phyloP scores from a whole-genome alignment of 2,888 invertebrate genomes.

The Drosophila mayaguana region DNA sequence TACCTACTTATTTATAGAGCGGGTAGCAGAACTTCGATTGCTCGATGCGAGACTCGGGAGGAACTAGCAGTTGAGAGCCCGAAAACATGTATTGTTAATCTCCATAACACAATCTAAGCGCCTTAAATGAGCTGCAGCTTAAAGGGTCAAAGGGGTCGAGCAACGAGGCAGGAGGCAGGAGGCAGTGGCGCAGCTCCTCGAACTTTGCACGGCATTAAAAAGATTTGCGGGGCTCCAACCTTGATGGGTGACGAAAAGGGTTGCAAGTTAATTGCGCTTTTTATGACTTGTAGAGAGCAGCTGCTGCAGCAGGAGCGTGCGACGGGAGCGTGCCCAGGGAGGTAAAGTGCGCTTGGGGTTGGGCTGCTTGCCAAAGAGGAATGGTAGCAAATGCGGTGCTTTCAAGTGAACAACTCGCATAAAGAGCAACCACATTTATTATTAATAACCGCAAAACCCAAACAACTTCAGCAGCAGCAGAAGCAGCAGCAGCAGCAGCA shows the following conservation, averaged over 20 bases:
- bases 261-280: slow-evolving; percentile 77
- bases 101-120: slow-evolving; percentile 71
- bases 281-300: slow-evolving; percentile 50
- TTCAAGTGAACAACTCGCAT: slow-evolving; percentile 54
- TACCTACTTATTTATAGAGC: slow-evolving; percentile 53
- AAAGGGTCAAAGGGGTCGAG: slow-evolving; percentile 51
- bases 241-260: slow-evolving; percentile 58
- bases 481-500: slow-evolving; percentile 49
- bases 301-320: neutral
- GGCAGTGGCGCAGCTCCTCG: slow-evolving; percentile 29
- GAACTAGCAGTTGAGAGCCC: slow-evolving; percentile 26
- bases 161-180: neutral
- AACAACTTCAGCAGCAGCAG: slow-evolving; percentile 67
- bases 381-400: slow-evolving; percentile 31
- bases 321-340: neutral
- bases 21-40: slow-evolving; percentile 33
- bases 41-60: slow-evolving; percentile 3
- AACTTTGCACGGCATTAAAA: slow-evolving; percentile 61
- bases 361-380: neutral
- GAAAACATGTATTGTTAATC: slow-evolving; percentile 66
- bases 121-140: slow-evolving; percentile 72
- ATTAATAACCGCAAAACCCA: slow-evolving; percentile 80
- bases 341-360: neutral
- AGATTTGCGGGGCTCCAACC: slow-evolving; percentile 45
- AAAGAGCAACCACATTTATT: slow-evolving; percentile 80